A percentile compares a stretch with the other conserved stretches of the same genome.
These are phyloP conservation scores for Eurypyga helias DNA, from an alignment of 2,113 vertebrate genomes.

Conservation along the genomic window DNA sequence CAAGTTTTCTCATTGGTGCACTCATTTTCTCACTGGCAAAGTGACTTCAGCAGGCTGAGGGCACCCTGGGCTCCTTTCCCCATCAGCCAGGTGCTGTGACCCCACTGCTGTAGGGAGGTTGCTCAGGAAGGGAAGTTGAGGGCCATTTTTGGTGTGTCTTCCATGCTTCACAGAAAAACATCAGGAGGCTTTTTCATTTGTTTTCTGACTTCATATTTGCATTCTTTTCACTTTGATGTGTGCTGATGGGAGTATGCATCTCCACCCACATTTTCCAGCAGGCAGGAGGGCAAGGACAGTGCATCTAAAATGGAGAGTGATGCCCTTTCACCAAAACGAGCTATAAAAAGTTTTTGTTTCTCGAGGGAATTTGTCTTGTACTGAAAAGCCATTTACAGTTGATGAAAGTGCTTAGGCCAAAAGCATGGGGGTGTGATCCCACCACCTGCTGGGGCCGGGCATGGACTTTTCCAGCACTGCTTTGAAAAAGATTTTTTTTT, in stretches of 20 bases:
- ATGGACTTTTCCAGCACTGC: background rate
- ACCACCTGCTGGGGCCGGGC: background rate
- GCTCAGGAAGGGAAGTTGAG: background rate
- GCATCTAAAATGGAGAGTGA: background rate
- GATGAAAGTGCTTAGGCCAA: background rate
- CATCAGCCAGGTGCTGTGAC: accelerated
- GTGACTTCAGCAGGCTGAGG: background rate
- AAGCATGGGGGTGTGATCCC: background rate
- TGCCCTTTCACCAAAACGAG: background rate
- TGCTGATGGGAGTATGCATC: background rate
- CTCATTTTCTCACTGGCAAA: background rate
- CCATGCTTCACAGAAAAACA: background rate
- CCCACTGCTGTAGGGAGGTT: accelerated
- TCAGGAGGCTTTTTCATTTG: accelerated
- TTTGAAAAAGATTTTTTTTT: background rate
- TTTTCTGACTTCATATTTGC: background rate
- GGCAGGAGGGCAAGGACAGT: background rate
- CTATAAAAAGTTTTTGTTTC: background rate
- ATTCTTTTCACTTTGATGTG: background rate
- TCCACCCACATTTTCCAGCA: background rate
- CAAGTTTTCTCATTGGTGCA: background rate
- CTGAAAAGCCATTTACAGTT: background rate
- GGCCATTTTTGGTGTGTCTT: background rate
- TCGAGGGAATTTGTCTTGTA: background rate
- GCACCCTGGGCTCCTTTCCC: background rate